A percentile compares a stretch with the other conserved stretches of the same genome.
Conservation (phyloP, 30 jellyfish, hydroid and myxozoan genomes). For the Hydractinia echinata region DNA sequence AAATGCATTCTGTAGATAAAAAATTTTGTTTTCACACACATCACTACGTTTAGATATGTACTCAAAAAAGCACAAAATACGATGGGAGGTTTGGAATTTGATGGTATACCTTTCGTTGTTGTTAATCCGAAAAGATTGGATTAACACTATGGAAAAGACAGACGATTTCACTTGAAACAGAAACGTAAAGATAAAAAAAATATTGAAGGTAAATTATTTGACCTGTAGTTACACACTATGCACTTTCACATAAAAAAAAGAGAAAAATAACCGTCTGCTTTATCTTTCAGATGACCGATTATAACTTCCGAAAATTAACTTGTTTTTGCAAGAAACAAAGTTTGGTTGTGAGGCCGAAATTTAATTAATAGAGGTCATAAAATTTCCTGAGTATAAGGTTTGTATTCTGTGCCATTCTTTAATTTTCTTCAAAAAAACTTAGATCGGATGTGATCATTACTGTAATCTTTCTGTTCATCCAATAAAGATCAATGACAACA, state of each 20-base stretch:
- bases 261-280: too few relatives aligned
- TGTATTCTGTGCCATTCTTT: background rate
- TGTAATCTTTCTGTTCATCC: too few relatives aligned
- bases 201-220: background rate
- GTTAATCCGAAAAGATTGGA: background rate
- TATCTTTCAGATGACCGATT: background rate
- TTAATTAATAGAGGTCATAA: constrained; percentile 19
- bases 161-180: background rate
- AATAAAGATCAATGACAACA: too few relatives aligned
- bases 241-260: background rate
- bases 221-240: background rate
- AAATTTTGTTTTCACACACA: too few relatives aligned
- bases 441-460: too few relatives aligned
- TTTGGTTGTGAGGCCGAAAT: constrained; percentile 31
- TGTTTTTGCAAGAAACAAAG: constrained; percentile 3
- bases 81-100: background rate
- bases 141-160: background rate
- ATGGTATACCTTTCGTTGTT: background rate
- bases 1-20: too few relatives aligned
- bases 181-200: background rate
- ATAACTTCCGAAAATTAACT: background rate
- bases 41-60: too few relatives aligned
- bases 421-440: background rate
- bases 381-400: constrained; percentile 47
- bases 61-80: too few relatives aligned